Base-by-base conservation (phyloP, 1,140 invertebrate species). In the Pachyrhynchus sulphureomaculatus region DNA sequence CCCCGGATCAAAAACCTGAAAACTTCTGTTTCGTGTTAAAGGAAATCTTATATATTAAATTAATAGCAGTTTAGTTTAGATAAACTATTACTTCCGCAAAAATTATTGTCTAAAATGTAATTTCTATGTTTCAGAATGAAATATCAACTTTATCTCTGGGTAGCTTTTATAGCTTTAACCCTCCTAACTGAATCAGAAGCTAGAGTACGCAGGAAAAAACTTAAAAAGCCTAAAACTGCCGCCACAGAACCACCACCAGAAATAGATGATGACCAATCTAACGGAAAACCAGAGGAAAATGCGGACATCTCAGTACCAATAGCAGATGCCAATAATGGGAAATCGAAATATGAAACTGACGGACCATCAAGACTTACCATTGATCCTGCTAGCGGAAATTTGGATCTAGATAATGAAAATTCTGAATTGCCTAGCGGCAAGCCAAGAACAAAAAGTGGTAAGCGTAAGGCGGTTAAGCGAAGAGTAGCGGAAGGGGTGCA, bases 201-300 rank as follows among this genome's bases (percentile, higher is more conserved):
- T 9, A 59, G 71, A 26, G 55, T 67, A 6, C 62, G 72, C 13
- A 64, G 66, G 58, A 54, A 52, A 52, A 63, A 68, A 47, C 20
- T 32, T 9, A 62, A 58, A 34, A 53, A 65, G 23, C 45, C 49
- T 23, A 29, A 17, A 54, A 17, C 36, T n/a, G 13, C 44, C 9
- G 23, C 9, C 13, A 2, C 4, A 9, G 8, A 5, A 1, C 44
- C 33, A n/a, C 17, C 21, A 6, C 21, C 44, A 10, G 10, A 29
- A 20, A 26, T 32, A 17, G 20, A 29, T 10, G 23, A 26, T 9
- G 21, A 12, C 13, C 6, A 10, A 41, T 23, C 53, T 12, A 12
- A 5, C 9, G 23, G 5, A 20, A 32, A 13, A 4, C 5, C 15
- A 6, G 15, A 26, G n/a, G 13, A 45, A 42, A 29, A 10, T n/a